phyloP scores from a whole-genome alignment of 2,113 vertebrate genomes.

The Trichechus manatus region DNA sequence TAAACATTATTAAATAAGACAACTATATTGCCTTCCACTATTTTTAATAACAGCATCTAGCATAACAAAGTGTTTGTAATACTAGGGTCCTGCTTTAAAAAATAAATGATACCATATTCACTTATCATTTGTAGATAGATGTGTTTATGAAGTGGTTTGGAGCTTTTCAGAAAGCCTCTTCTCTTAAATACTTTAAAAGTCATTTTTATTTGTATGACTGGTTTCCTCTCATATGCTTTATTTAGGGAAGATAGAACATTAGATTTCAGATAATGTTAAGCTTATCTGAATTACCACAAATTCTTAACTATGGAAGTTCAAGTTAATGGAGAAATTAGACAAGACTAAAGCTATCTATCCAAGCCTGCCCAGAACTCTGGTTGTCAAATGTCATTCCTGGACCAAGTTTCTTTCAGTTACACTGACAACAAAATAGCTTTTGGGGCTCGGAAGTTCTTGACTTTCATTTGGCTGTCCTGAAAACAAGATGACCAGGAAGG shows the following conservation, averaged over 20 bases:
- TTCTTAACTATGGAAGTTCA: neutral
- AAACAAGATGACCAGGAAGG: neutral
- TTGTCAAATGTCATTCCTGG: neutral
- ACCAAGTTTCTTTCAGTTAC: neutral
- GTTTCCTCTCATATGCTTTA: neutral
- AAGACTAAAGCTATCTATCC: neutral
- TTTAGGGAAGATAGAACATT: neutral
- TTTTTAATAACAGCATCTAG: neutral
- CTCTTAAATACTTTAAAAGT: neutral
- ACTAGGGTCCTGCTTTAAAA: neutral
- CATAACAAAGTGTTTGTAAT: neutral
- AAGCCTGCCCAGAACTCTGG: neutral
- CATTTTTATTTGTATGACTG: neutral
- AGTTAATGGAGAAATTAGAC: neutral
- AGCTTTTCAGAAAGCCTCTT: neutral
- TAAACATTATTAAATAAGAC: neutral
- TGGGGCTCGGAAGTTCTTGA: neutral
- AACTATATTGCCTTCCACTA: neutral
- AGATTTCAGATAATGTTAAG: neutral
- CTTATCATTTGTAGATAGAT: neutral
- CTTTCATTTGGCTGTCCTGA: neutral
- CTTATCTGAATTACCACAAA: neutral
- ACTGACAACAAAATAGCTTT: neutral
- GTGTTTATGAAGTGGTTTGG: neutral
- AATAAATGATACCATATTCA: neutral